phyloP scores from a whole-genome alignment of 2,888 invertebrate genomes.

The Unio delphinus region DNA sequence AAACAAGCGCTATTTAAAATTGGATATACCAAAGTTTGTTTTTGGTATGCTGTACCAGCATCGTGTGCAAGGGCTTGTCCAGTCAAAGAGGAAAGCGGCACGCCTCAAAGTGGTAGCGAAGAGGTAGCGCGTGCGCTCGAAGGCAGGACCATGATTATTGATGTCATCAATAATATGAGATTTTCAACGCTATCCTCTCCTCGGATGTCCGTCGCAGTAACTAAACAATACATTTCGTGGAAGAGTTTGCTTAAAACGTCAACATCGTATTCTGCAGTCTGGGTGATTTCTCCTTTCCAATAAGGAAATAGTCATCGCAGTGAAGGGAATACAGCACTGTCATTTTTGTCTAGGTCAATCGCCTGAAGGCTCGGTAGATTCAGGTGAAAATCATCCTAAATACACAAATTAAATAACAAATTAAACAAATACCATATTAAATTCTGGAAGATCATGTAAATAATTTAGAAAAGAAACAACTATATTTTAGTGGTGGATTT shows the following conservation, averaged over 20 bases:
- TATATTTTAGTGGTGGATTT: too few species aligned
- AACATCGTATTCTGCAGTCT: constrained; percentile 17
- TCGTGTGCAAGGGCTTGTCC: constrained; percentile 18
- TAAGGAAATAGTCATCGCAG: constrained; percentile 15
- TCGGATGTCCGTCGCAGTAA: constrained; percentile 14
- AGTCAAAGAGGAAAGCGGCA: constrained; percentile 14
- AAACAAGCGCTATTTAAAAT: constrained; percentile 9
- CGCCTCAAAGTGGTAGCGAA: constrained; percentile 16
- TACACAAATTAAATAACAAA: too few species aligned
- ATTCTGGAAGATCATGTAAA: too few species aligned
- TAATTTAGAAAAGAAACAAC: too few species aligned
- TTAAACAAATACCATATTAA: too few species aligned
- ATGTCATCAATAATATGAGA: constrained; percentile 12
- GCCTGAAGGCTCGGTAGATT: constrained; percentile 10
- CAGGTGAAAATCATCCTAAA: too few species aligned
- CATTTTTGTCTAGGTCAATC: constrained; percentile 17
- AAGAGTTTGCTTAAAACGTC: constrained; percentile 10
- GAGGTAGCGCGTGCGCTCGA: constrained; percentile 16
- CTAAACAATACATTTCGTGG: constrained; percentile 13
- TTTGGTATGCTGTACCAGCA: constrained; percentile 15
- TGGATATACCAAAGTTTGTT: constrained; percentile 20
- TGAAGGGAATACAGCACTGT: constrained; percentile 11
- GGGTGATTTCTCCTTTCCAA: constrained; percentile 17
- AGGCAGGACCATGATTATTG: constrained; percentile 19
- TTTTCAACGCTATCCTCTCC: constrained; percentile 10